Conservation (phyloP, 2,888 invertebrate genomes). For the Nomada fabriciana region DNA sequence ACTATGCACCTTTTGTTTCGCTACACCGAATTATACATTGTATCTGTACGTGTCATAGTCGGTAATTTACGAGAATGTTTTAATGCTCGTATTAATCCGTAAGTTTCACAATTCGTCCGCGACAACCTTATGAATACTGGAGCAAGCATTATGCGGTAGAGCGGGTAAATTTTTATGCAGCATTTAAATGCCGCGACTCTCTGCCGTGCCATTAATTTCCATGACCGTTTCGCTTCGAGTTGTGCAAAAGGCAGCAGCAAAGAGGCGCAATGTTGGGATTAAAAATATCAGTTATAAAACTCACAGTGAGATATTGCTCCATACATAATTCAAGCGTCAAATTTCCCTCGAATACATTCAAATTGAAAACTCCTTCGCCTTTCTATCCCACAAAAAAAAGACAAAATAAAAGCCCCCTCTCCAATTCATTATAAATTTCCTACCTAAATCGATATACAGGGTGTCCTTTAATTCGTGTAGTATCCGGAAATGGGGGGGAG, state of each 20-base stretch:
- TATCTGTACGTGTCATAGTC: not conserved
- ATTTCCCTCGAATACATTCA: not conserved
- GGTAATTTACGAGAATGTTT: constrained; percentile 26
- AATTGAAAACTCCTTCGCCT: not conserved
- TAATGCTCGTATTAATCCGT: constrained; percentile 34
- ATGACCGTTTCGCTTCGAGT: constrained; percentile 42
- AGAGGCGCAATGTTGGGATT: constrained; percentile 26
- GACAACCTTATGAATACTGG: constrained; percentile 47
- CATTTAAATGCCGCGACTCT: constrained; percentile 54
- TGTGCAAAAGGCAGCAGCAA: not conserved
- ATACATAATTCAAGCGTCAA: constrained; percentile 16
- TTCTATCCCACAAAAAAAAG: no score
- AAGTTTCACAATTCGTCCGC: constrained; percentile 49
- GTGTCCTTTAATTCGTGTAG: no score
- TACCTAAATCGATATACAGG: no score
- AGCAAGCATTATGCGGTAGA: constrained; percentile 12
- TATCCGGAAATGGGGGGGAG: no score
- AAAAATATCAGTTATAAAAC: constrained; percentile 44
- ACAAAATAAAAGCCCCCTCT: no score
- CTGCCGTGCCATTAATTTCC: constrained; percentile 51
- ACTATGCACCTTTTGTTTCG: constrained; percentile 5
- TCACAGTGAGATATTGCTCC: not conserved
- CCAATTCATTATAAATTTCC: no score
- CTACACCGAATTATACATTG: constrained; percentile 6
- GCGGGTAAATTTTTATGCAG: constrained; percentile 53